phyloP scores from a whole-genome alignment of 2,113 vertebrate genomes.

The Cygnus atratus region DNA sequence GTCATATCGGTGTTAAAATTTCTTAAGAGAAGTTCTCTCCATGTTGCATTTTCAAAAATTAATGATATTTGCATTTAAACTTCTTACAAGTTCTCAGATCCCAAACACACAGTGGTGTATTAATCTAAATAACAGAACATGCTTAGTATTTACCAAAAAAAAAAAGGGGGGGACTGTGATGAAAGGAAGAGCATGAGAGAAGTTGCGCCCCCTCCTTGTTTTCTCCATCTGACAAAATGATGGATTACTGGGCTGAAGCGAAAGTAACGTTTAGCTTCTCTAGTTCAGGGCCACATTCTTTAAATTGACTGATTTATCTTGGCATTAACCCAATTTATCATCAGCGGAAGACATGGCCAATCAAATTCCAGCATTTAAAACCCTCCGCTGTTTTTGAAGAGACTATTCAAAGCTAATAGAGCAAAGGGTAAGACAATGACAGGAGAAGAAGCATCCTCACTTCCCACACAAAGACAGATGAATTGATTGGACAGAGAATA shows the following conservation, averaged over 20 bases:
- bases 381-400: not conserved
- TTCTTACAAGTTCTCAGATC: not conserved
- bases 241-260: not conserved
- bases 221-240: not conserved
- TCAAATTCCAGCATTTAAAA: not conserved
- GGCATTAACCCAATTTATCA: slow-evolving; percentile 1
- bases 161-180: not conserved
- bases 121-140: not conserved
- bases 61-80: not conserved
- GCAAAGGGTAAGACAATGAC: not conserved
- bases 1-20: not conserved
- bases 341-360: not conserved
- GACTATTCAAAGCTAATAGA: slow-evolving; percentile 9
- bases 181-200: not conserved
- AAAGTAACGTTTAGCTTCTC: slow-evolving; percentile 41
- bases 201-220: not conserved
- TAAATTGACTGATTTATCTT: slow-evolving; percentile 32
- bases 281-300: not conserved
- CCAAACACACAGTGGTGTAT: not conserved
- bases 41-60: not conserved
- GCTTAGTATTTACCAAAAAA: not conserved
- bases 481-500: not conserved
- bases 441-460: slow-evolving; percentile 2
- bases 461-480: slow-evolving; percentile 12
- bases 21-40: not conserved